Base-by-base conservation (phyloP, 2,888 invertebrate species). In the Erynnis tages region DNA sequence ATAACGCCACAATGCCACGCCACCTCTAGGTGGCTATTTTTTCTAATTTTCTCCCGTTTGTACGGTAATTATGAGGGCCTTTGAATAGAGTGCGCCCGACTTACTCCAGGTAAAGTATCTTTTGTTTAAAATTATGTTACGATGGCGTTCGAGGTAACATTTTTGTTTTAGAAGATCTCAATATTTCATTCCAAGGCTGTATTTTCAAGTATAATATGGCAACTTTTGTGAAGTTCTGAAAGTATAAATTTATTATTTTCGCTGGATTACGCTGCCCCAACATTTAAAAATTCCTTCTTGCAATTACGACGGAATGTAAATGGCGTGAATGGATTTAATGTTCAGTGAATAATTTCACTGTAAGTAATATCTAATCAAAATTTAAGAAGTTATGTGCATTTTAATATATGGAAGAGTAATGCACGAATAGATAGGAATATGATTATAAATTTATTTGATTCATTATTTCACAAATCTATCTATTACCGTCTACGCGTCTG, bases 21-120 rank as follows among this genome's bases (percentile, higher is more conserved):
- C 32, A 19, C 8, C 13, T 40, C 40, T 40, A 49, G 40, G 40
- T 48, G 10, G 48, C 30, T 48, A 40, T 49, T 49, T 49, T 49
- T 49, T 49, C 34, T 49, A 49, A 49, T 49, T 41, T 34, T 41
- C 49, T 6, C 41, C 34, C 25, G 25, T 34, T 49, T 49, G 49
- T 41, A 16, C 29, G 34, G 49, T 41, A 50, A 43, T 50, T 50
- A 50, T 14, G 27, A 43, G 43, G 2, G 27, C 50, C 14, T 43
- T 43, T 35, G n/a, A 34, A 34, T 34, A 27, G 29, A 43, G 43
- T 23, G 25, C 10, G 11, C 25, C 34, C 17, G 41, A 17, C 32
- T 43, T 25, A 19, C 41, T 21, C 17, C 32, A 16, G 13, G 27
- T 27, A 32, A 40, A 30, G 38, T 38, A 16, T 19, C 34, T 35